Evolutionary conservation across 2,113 vertebrate species (phyloP).

Genomic region (Corythornis madagascariensis): DNA sequence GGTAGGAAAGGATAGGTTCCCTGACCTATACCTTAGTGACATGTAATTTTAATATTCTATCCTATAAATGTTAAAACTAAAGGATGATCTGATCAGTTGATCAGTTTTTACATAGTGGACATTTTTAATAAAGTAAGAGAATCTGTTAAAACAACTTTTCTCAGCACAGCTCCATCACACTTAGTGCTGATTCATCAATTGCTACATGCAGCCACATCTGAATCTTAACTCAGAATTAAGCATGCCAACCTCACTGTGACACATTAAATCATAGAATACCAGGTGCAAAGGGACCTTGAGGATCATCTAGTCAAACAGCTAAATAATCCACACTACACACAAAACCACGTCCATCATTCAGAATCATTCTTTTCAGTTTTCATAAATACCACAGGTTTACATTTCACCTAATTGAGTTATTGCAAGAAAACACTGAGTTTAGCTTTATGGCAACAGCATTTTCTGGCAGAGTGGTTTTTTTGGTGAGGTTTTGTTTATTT

Average conservation of each 20-base stretch:
- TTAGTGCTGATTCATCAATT: background rate
- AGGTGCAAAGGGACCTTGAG: too few relatives aligned
- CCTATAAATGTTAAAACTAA: background rate
- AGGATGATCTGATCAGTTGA: background rate
- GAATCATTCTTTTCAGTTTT: background rate
- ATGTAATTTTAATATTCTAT: background rate
- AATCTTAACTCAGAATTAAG: background rate
- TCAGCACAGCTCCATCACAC: background rate
- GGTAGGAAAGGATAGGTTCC: background rate
- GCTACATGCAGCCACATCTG: background rate
- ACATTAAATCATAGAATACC: too few relatives aligned
- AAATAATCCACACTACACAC: background rate
- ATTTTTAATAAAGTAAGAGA: background rate
- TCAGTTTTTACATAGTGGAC: background rate
- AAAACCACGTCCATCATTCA: background rate
- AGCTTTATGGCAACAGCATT: background rate
- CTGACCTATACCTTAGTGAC: accelerated
- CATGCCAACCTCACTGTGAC: background rate
- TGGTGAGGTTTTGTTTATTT: background rate
- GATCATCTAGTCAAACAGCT: too few relatives aligned
- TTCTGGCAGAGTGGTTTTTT: accelerated
- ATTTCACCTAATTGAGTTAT: background rate
- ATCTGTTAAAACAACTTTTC: background rate
- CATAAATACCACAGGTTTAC: background rate
- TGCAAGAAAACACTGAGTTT: background rate